Evolutionary conservation across 2,888 invertebrate species (phyloP).

Genomic region (Itoplectis maculator): DNA sequence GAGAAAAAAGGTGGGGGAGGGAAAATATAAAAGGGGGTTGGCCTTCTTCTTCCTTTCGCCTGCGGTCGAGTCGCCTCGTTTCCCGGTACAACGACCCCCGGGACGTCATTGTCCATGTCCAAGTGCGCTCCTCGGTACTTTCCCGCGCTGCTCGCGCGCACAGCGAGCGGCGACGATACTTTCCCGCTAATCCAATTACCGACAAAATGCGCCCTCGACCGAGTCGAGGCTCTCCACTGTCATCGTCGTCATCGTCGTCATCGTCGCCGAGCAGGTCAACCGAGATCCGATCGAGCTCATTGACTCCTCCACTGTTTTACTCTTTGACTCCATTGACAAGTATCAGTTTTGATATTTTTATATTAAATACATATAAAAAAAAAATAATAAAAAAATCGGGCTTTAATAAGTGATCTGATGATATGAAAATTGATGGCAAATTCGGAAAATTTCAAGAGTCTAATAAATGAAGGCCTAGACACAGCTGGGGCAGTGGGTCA

Average conservation of each 20-base stretch:
- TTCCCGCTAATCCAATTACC: conserved; percentile 62
- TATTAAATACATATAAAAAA: too few relatives aligned
- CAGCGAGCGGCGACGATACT: conserved; percentile 40
- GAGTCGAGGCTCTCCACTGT: conserved; percentile 42
- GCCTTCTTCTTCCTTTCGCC: conserved; percentile 24
- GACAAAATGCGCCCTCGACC: conserved; percentile 51
- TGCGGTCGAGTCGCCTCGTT: conserved; percentile 43
- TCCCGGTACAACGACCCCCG: conserved; percentile 55
- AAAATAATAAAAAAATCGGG: background rate
- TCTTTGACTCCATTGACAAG: too few relatives aligned
- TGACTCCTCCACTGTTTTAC: too few relatives aligned
- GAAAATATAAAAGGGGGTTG: conserved; percentile 23
- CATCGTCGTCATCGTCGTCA: too few relatives aligned
- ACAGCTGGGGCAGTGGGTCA: conserved; percentile 64
- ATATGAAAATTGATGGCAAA: too few relatives aligned
- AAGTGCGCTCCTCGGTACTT: conserved; percentile 20
- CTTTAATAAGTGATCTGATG: too few relatives aligned
- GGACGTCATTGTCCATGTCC: conserved; percentile 41
- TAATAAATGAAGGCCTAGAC: conserved; percentile 5
- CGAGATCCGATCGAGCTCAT: conserved; percentile 7
- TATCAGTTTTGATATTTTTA: too few relatives aligned
- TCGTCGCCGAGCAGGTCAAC: conserved; percentile 27
- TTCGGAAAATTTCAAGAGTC: too few relatives aligned
- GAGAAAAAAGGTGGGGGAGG: background rate
- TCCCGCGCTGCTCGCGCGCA: conserved; percentile 16